These are phyloP conservation scores for Vespertilio murinus DNA, from an alignment of 2,797 vertebrate species.

Conservation along the genomic window DNA sequence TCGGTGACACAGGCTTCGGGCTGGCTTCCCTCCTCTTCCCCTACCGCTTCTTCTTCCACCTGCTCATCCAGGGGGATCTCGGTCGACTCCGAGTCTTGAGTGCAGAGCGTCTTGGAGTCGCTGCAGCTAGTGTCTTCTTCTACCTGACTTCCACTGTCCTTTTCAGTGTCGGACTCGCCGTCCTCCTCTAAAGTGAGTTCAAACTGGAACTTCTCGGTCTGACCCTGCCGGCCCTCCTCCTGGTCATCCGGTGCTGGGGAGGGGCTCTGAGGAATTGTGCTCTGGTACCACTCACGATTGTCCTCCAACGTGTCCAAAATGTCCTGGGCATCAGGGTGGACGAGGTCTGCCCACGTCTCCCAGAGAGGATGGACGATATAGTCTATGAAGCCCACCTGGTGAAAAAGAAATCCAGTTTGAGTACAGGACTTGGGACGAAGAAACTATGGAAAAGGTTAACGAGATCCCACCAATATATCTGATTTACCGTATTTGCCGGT, in stretches of 20 bases:
- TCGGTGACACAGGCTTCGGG: slow-evolving; percentile 86
- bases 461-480: not conserved
- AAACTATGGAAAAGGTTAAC: not conserved
- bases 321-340: slow-evolving; percentile 98
- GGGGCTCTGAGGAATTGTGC: slow-evolving; percentile 99
- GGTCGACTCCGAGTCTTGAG: slow-evolving; percentile 98
- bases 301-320: slow-evolving; percentile 98
- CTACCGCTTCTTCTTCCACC: slow-evolving; percentile 91
- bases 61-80: slow-evolving; percentile 97
- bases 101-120: slow-evolving; percentile 99
- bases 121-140: slow-evolving; percentile 98
- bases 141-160: slow-evolving; percentile 96
- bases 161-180: slow-evolving; percentile 97
- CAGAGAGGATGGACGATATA: slow-evolving; percentile 99
- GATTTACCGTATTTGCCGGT: too few species aligned
- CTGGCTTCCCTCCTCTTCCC: slow-evolving; percentile 84
- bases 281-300: slow-evolving; percentile 99
- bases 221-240: slow-evolving; percentile 91
- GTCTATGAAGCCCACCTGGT: slow-evolving; percentile 98
- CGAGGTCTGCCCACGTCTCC: slow-evolving; percentile 99
- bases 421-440: not conserved
- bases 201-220: slow-evolving; percentile 98
- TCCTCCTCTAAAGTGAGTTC: slow-evolving; percentile 98
- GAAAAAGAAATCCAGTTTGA: slow-evolving; percentile 30
- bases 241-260: slow-evolving; percentile 93